Evolutionary conservation across 2,797 vertebrate species (phyloP), one percentile per base, ranked within the genome.

Genomic region (Anniella stebbinsi): DNA sequence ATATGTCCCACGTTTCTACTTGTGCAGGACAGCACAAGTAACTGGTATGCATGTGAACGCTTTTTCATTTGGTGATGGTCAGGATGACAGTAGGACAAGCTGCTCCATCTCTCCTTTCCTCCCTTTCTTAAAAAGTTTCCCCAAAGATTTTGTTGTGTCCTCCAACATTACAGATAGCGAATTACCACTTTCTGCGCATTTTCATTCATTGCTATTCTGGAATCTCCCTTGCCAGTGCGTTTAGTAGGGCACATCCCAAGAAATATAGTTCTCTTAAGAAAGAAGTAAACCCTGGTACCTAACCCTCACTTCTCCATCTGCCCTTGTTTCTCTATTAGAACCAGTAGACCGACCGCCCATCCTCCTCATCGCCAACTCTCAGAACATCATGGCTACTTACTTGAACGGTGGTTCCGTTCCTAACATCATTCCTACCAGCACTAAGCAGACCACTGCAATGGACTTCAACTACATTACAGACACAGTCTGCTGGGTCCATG

Each of bases 381-480:
- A 99, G 91, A 98, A 98, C 96, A 99, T 99, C 95, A 97, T 99
- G 95, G 99, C 98, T 94, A 99, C 98, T 0, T 98, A 98, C 86
- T 97, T 99, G 95, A 98, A 97, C 0, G 98, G 98, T 8, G 96
- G 97, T 54, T 94, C 98, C 0, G 97, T 98, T 90, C 97, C 98
- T 94, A 98, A 98, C 92, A 97, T 99, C 92, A 97, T 97, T 23
- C 98, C 98, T 92, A 98, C 98, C 77, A 95, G 97, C 28, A 99
- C 98, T 60, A 98, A 98, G 95, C 99, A 99, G 97, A 99, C 98
- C 84, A 99, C 98, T 2, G 99, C 99, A 80, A 99, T 99, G 99
- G 99, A 99, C 97, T 99, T 99, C 96, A 97, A 97, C 96, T 99
- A 99, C 0, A 94, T 97, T 0, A 97, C 98, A 4, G 98, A 99